Base-by-base conservation (phyloP, 2,797 vertebrate genomes). In the Amazonetta brasiliensis region DNA sequence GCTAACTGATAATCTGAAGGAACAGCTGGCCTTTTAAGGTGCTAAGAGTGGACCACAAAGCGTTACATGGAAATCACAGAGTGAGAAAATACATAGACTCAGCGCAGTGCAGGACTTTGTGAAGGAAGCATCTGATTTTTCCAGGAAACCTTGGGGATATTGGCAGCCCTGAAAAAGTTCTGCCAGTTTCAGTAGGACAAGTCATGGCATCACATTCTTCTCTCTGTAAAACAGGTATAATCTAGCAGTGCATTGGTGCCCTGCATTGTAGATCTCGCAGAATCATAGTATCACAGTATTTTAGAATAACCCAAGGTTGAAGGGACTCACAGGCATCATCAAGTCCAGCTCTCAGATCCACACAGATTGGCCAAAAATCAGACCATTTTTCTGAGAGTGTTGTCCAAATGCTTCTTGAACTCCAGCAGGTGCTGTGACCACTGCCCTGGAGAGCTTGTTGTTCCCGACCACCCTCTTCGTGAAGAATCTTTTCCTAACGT, bases 1-100 rank as follows among this genome's bases (percentile, higher is more conserved):
- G 41, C n/a, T 83, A 50, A 55, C 31, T 90, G 78, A 80, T 77
- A 93, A 93, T 75, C 82, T 78, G 64, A 91, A 44, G 31, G 39
- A 90, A 77, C 81, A 87, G 56, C 81, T 94, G 75, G 68, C 72
- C 80, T 93, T 95, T 89, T 87, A 68, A 94, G 87, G 84, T 69
- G 58, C 71, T 92, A 92, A 82, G 46, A 82, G 74, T 39, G 71
- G 68, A 74, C 44, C 62, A 75, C 63, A 31, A 63, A 92, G 56
- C n/a, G 64, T 31, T 93, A 58, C 44, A 50, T 4, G 60, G 16
- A 37, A 85, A 64, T 68, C 6, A 2, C 30, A 37, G 39, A 84
- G 48, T 72, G 77, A 90, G 60, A 89, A 87, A 89, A 84, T 9
- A 12, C 6, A 56, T 4, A 18, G 46, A 55, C 23, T 54, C 35